Evolutionary conservation across 1,140 invertebrate genomes (phyloP), one percentile per base, ranked within the genome.

Genomic region (Brachionus rotundiformis): DNA sequence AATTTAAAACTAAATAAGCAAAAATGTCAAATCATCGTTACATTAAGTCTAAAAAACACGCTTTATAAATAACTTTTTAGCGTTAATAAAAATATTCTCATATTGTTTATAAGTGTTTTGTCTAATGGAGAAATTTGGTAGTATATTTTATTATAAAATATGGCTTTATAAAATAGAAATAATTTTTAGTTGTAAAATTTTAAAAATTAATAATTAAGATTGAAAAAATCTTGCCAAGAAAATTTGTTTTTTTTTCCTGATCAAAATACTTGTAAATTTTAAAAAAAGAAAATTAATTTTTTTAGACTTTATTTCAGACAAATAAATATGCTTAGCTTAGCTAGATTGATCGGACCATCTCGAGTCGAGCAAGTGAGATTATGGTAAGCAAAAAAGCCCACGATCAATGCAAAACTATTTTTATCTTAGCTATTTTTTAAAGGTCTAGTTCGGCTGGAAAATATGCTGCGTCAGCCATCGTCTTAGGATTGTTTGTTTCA

Each of bases 311-410:
- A 49, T 23, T 49, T 47, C 10, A 41, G 71, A 11, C 25, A 41
- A 75, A 10, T 25, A 3, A 75, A 54, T 16, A 68, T 68, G 63
- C 63, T 68, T 68, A 68, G 33, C 31, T 19, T 68, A 33, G 63
- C 63, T n/a, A 68, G 10, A 68, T 33, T 68, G 13, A 68, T 68
- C 31, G 63, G 63, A 68, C 63, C 27, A 68, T 36, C 16, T 36
- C 63, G 63, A 33, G 31, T 68, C 2, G 76, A 79, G 27, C 76
- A 79, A 79, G 27, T 63, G 27, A 49, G 73, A 77, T 44, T 77
- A 59, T 77, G 73, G 73, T 77, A 77, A 77, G 19, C 25, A 16
- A 36, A n/a, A 59, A 59, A 41, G n/a, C n/a, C n/a, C n/a, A n/a
- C n/a, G 11, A 3, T 7, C 31, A 13, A 27, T 54, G 36, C 19